Conservation (phyloP, 2,113 vertebrate species). For the Dasypus novemcinctus region DNA sequence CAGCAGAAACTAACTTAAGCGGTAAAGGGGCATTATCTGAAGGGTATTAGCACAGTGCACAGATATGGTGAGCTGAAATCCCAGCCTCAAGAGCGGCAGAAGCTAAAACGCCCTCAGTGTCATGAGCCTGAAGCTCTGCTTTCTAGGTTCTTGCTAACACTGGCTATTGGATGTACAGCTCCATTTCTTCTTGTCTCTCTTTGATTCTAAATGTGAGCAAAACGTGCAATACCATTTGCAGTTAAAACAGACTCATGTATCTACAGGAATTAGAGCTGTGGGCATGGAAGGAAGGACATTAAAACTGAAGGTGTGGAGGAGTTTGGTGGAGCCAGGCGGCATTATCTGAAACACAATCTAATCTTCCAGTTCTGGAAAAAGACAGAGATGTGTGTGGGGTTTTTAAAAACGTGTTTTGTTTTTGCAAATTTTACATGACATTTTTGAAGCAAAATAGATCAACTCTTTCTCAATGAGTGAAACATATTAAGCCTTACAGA, state of each 20-base stretch:
- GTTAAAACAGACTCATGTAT: accelerated
- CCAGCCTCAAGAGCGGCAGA: too few relatives aligned
- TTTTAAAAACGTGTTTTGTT: too few relatives aligned
- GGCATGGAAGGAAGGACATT: accelerated
- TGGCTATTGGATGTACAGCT: not conserved
- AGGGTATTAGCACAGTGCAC: not conserved
- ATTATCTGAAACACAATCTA: not conserved
- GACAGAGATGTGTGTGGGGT: too few relatives aligned
- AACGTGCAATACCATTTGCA: not conserved
- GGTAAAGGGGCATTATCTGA: not conserved
- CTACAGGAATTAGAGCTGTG: accelerated
- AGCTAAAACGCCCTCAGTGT: too few relatives aligned
- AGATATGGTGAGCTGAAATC: not conserved
- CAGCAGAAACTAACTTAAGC: accelerated
- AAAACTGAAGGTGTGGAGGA: not conserved
- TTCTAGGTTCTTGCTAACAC: not conserved
- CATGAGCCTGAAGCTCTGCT: accelerated
- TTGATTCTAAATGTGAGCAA: not conserved
- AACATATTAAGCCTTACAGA: not conserved
- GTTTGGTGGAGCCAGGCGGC: accelerated
- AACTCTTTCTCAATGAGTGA: not conserved
- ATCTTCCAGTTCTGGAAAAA: not conserved
- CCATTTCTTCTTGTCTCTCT: not conserved
- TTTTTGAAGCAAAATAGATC: not conserved
- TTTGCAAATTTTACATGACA: too few relatives aligned